Percentiles rank a stretch among this genome's conserved stretches.
Evolutionary conservation across 2,888 invertebrate species (phyloP).

Genomic region (Caenorhabditis sp.): DNA sequence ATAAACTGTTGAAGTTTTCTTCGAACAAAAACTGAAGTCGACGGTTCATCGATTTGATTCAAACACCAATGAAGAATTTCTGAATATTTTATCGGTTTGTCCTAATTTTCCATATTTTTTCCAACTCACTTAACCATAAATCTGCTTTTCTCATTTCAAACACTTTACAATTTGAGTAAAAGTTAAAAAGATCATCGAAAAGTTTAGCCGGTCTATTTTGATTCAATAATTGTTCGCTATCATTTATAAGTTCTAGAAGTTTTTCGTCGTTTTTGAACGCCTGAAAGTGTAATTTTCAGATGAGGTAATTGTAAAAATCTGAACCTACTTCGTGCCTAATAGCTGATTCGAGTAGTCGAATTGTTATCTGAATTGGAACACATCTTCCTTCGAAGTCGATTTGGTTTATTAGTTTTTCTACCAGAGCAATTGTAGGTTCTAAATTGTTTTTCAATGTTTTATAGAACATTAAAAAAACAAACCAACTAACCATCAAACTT

Average conservation of each 20-base stretch:
- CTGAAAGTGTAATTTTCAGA: neutral
- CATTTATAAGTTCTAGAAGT: neutral
- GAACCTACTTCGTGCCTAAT: slow-evolving; percentile 8
- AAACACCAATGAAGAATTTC: slow-evolving; percentile 21
- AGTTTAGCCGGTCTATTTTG: slow-evolving; percentile 20
- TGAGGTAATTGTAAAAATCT: neutral
- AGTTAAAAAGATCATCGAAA: slow-evolving; percentile 15
- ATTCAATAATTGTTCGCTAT: slow-evolving; percentile 12
- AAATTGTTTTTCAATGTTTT: too few species aligned
- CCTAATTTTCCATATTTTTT: neutral
- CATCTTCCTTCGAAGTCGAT: slow-evolving; percentile 19
- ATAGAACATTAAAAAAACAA: too few species aligned
- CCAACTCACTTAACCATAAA: slow-evolving; percentile 15
- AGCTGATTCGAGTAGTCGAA: slow-evolving; percentile 23
- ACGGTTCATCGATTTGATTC: slow-evolving; percentile 11
- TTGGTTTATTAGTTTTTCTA: slow-evolving; percentile 4
- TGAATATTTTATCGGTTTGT: neutral
- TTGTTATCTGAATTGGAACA: slow-evolving; percentile 27
- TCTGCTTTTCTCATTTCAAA: slow-evolving; percentile 15
- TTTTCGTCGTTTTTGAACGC: slow-evolving; percentile 11
- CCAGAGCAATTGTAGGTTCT: slow-evolving; percentile 9
- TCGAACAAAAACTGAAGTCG: slow-evolving; percentile 19
- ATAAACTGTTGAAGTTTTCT: slow-evolving; percentile 18
- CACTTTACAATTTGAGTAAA: slow-evolving; percentile 10
- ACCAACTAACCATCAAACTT: slow-evolving; percentile 23